phyloP scores from a whole-genome alignment of 2,888 invertebrate species.

The Cantharis nigra region DNA sequence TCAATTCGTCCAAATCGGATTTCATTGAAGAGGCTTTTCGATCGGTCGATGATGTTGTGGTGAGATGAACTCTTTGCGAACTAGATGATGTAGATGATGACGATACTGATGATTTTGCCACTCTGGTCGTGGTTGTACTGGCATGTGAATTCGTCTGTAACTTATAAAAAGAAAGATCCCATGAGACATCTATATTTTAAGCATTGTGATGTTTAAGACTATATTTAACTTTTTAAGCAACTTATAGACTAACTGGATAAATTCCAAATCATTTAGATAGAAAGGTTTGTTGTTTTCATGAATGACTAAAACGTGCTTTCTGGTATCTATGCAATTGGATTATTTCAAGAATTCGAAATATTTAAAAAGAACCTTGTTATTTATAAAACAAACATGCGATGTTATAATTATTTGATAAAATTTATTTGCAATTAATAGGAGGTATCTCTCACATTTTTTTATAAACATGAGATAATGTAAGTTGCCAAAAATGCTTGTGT shows the following conservation, averaged over 20 bases:
- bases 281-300: not conserved
- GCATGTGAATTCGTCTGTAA: constrained; percentile 62
- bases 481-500: not conserved
- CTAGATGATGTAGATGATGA: constrained; percentile 59
- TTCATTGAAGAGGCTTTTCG: constrained; percentile 83
- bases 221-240: constrained; percentile 24
- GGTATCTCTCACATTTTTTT: not conserved
- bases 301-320: not conserved
- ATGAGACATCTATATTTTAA: constrained; percentile 39
- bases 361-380: not conserved
- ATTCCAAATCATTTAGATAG: constrained; percentile 14
- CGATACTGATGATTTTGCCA: constrained; percentile 44
- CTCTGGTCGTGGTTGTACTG: constrained; percentile 62
- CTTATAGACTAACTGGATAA: constrained; percentile 14
- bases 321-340: not conserved
- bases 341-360: not conserved
- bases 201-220: constrained; percentile 34
- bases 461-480: not conserved
- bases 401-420: not conserved
- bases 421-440: not conserved
- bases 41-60: constrained; percentile 62
- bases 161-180: constrained; percentile 36
- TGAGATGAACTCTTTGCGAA: constrained; percentile 55
- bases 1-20: constrained; percentile 77
- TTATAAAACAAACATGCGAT: not conserved